Base-by-base conservation (phyloP, 35 echinoderm and acorn worm species). In the Acanthaster planci region DNA sequence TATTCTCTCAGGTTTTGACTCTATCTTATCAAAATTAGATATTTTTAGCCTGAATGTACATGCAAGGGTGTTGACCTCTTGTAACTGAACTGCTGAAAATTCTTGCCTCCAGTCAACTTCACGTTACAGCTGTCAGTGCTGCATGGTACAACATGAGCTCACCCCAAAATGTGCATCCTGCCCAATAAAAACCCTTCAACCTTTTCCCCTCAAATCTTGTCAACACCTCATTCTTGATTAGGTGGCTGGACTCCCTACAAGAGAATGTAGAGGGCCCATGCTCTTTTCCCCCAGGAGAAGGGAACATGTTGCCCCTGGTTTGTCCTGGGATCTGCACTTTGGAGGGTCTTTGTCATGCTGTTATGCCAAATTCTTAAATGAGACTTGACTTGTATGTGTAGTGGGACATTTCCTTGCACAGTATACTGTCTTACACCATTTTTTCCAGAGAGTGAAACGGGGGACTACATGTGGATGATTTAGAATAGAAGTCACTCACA, bases 131-230 rank as follows among this genome's bases (percentile, higher is more conserved):
- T 47, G 42, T 47, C 42, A 47, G 4, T 47, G 12, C 42, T 47
- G 42, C 42, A 12, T 12, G 42, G 42, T 12, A 12, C 42, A 47
- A 47, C 64, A 34, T 72, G 64, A 72, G 64, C 34, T 72, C 8
- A 26, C 29, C 34, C 26, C 64, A 72, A 72, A 72, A 72, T 34
- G 64, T 15, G 34, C 64, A 72, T 72, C 64, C 64, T 72, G 64
- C 26, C 64, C 64, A 72, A 72, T 72, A 72, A 72, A 72, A 31
- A 72, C 26, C 64, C 64, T 26, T 72, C 64, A 72, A 72, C 64
- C 34, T 10, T 26, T 72, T 72, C 64, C 64, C 42, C 64, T 26
- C 64, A 72, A 72, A 72, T 72, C 64, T 19, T 72, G 64, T 72
- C 64, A 72, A 72, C 64, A 72, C 64, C 64, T 72, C 34, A 29